Base-by-base conservation (phyloP, 2,797 vertebrate species). In the Acanthurus leucopareius region DNA sequence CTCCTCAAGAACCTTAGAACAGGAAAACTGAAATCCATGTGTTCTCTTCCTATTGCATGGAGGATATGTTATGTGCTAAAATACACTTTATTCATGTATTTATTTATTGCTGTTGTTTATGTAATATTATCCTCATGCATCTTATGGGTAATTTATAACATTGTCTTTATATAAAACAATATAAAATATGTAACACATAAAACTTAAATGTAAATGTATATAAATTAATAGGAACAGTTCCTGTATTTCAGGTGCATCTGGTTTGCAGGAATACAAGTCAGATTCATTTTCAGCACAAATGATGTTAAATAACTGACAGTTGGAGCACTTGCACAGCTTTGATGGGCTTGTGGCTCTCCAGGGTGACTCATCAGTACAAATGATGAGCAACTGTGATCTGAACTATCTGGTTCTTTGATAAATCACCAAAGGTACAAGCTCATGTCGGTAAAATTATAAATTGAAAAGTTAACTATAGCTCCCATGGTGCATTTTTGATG, bases 1-100 rank as follows among this genome's bases (percentile, higher is more conserved):
- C 72, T n/a, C 70, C 78, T 76, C 38, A 10, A 52, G 45, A 75
- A 75, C 62, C 40, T 78, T 13, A 68, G 10, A 67, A 32, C 54
- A 13, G 19, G 11, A 32, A 54, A 7, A 17, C 20, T 63, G 35
- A 19, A 19, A 42, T 61, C 13, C 35, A 4, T 52, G 48, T 48
- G 32, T 48, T 32, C 17, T 42, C 49, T 54, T 68, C 15, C 47
- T 28, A 38, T 28, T 19, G 40, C 20, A 53, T 15, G 5, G 6
- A 44, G n/a, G 19, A n/a, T 15, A 53, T 22, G 13, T 16, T 1
- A 56, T 45, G 2, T 61, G 42, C 15, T 22, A 10, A 11, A 11
- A 22, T 47, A 14, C 0, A 25, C 38, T 52, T 25, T n/a, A 10
- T 7, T 19, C 4, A 28, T 44, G 15, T 38, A 3, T 52, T 54